Conservation (phyloP, 2,797 vertebrate species). For the Sarcoramphus papa region DNA sequence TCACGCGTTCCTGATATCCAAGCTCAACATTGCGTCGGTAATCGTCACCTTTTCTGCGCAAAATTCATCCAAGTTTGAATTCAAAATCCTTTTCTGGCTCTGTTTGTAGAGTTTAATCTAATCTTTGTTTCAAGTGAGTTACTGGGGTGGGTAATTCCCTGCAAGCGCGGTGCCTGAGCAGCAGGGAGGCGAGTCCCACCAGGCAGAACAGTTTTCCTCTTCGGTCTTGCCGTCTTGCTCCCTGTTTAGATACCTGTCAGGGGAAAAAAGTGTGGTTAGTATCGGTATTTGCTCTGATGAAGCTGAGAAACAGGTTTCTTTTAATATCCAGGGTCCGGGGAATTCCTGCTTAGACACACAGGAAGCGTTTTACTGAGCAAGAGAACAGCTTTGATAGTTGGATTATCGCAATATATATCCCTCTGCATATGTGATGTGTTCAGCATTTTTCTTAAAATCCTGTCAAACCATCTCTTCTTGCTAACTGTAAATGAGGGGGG, state of each 20-base stretch:
- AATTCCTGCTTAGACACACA: neutral
- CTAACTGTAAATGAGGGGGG: neutral
- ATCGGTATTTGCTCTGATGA: neutral
- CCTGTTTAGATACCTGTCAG: neutral
- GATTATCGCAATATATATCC: neutral
- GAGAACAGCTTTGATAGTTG: neutral
- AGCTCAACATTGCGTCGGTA: neutral
- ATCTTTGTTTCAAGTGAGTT: neutral
- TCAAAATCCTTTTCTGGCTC: neutral
- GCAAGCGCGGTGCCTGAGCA: neutral
- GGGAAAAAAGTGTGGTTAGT: too few species aligned
- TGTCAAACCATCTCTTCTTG: neutral
- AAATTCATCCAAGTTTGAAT: neutral
- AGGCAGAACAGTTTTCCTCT: neutral
- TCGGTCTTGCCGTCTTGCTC: rapidly evolving
- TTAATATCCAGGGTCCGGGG: neutral
- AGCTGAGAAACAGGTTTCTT: neutral
- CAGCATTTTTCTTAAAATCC: neutral
- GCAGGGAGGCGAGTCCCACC: neutral
- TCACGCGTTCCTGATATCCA: neutral
- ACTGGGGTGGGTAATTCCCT: neutral
- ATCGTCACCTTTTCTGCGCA: neutral
- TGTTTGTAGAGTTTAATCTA: neutral
- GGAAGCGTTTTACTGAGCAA: neutral
- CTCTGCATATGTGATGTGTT: neutral